Base-by-base conservation (phyloP, 1,140 invertebrate genomes). In the Oreohelix idahoensis region DNA sequence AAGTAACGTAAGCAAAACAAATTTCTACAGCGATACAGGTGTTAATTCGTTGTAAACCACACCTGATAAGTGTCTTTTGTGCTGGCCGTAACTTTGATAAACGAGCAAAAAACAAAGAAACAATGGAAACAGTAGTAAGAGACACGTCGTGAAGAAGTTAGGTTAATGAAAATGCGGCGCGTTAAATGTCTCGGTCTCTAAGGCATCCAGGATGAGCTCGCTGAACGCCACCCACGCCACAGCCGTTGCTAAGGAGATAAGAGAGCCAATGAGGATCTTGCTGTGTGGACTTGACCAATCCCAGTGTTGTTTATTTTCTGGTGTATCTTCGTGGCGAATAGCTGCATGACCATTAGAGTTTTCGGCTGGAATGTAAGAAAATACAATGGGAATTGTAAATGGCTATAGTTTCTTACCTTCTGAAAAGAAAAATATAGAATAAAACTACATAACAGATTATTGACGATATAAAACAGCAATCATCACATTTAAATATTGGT, bases 161-260 rank as follows among this genome's bases (percentile, higher is more conserved):
- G 71, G 10, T 49, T 2, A 5, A 66, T 39, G 36, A 81, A 81
- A 8, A n/a, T n/a, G n/a, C n/a, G 79, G 79, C 26, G 79, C 79
- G 38, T 81, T 49, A 32, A 81, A 70, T 1, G 20, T 49, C n/a
- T 39, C 29, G 1, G 29, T 49, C 23, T 45, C 66, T 20, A 71
- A 11, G 29, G 36, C 36, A 32, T 71, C 45, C 26, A 71, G 79
- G 1, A 71, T 53, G 1, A 81, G 66, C 38, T 71, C 36, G 29
- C 45, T 81, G 79, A 81, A 81, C 10, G 79, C 20, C 38, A 81
- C 79, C 79, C 79, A 71, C 15, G 79, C 69, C 36, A 81, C 69
- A 20, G 79, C 63, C 0, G 29, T 81, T 32, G 45, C 36, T 45
- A 81, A 36, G n/a, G 79, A 81, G 79, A 81, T 32, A 39, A 81